These are phyloP conservation scores for Crypturellus undulatus DNA, from an alignment of 2,113 vertebrate genomes.

Conservation along the genomic window DNA sequence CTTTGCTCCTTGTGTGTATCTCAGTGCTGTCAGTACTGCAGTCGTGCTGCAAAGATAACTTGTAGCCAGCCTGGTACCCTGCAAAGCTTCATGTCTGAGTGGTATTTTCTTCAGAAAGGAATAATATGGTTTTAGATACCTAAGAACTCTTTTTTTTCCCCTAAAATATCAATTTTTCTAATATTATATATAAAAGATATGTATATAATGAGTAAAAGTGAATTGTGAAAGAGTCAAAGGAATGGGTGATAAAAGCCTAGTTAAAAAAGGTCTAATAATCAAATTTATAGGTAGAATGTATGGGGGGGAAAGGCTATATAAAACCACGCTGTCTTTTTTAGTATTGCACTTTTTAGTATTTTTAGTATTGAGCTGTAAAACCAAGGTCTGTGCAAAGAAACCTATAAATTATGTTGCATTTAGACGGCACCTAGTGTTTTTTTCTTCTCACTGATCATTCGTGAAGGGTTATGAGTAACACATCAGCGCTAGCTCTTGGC, in stretches of 20 bases:
- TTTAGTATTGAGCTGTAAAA: not conserved
- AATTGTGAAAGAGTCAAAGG: not conserved
- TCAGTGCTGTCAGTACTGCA: not conserved
- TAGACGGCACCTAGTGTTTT: not conserved
- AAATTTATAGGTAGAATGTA: not conserved
- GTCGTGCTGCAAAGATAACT: not conserved
- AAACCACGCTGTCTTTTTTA: not conserved
- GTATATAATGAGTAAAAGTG: not conserved
- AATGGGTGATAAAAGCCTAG: not conserved
- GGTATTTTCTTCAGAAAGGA: not conserved
- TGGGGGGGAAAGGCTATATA: not conserved
- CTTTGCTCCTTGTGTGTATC: not conserved
- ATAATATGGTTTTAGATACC: not conserved
- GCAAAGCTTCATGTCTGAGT: not conserved
- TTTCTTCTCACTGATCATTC: not conserved
- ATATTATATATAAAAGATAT: too few species aligned
- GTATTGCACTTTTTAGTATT: not conserved
- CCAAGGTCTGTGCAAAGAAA: not conserved
- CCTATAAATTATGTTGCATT: fast-evolving
- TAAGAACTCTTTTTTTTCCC: not conserved
- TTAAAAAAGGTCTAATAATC: not conserved
- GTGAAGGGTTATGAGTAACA: not conserved
- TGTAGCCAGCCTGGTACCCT: not conserved
- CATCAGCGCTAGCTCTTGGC: not conserved
- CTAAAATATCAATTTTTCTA: not conserved